phyloP scores from a whole-genome alignment of 2,797 vertebrate species.

The Falco naumanni region DNA sequence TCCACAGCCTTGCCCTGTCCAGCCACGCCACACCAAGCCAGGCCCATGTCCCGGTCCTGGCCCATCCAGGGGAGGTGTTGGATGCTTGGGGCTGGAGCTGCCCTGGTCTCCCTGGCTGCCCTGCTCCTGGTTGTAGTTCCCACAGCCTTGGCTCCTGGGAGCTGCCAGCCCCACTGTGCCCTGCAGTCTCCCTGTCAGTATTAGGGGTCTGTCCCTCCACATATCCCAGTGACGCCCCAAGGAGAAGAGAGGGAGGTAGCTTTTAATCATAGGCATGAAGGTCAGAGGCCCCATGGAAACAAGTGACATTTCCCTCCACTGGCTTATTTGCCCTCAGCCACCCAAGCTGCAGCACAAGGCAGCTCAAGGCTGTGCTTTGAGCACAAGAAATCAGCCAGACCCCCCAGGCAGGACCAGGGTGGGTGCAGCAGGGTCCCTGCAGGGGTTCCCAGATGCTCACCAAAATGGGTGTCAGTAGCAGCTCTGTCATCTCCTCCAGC shows the following conservation, averaged over 20 bases:
- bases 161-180: neutral
- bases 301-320: neutral
- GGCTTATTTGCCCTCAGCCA: neutral
- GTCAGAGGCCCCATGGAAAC: neutral
- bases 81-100: neutral
- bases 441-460: neutral
- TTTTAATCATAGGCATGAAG: neutral
- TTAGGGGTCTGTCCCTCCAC: neutral
- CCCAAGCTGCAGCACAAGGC: accelerated
- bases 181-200: neutral
- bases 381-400: neutral
- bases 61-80: neutral
- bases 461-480: neutral
- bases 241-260: neutral
- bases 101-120: too few species aligned
- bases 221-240: neutral
- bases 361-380: neutral
- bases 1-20: neutral
- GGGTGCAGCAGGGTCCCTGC: neutral
- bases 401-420: neutral
- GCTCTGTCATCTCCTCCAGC: neutral
- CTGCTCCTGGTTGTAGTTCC: neutral
- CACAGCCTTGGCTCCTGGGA: neutral
- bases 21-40: neutral
- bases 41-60: neutral